These are phyloP conservation scores for Caenorhabditis sp. DNA, from an alignment of 2,888 invertebrate genomes.

Conservation along the genomic window DNA sequence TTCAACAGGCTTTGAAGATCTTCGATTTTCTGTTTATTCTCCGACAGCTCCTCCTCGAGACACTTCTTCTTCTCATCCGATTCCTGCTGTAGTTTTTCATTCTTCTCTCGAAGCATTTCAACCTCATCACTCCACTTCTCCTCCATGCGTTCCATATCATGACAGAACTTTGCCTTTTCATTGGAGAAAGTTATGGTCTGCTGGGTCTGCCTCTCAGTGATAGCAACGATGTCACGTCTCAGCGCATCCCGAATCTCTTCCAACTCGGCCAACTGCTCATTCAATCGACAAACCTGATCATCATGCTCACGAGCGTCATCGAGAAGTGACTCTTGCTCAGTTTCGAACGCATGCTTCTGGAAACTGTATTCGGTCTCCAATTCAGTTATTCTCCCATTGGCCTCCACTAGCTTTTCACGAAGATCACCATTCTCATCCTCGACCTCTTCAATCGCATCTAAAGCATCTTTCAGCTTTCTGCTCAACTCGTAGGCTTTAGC, in stretches of 20 bases:
- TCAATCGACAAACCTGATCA: slow-evolving; percentile 7
- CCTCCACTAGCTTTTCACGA: slow-evolving; percentile 6
- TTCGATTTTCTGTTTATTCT: neutral
- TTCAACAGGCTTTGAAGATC: neutral
- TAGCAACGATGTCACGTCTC: neutral
- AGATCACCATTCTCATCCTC: slow-evolving; percentile 5
- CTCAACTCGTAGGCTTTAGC: neutral
- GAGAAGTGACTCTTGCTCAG: neutral
- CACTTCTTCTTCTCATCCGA: neutral
- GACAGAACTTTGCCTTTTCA: slow-evolving; percentile 50
- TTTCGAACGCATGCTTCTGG: neutral
- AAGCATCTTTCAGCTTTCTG: slow-evolving; percentile 13
- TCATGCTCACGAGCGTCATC: neutral
- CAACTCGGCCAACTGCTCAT: neutral
- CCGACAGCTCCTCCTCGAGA: neutral
- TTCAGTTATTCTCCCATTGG: neutral
- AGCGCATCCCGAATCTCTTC: slow-evolving; percentile 11
- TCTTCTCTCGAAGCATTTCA: slow-evolving; percentile 2
- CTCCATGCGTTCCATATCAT: slow-evolving; percentile 44
- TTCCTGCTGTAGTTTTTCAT: slow-evolving; percentile 3
- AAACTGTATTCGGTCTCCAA: neutral
- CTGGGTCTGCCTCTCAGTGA: slow-evolving; percentile 27
- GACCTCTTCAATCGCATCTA: slow-evolving; percentile 37
- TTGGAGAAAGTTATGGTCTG: slow-evolving; percentile 31
- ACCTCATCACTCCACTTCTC: slow-evolving; percentile 41